Conservation (phyloP, 2,888 invertebrate species). For the Ichneumoninae sp. region DNA sequence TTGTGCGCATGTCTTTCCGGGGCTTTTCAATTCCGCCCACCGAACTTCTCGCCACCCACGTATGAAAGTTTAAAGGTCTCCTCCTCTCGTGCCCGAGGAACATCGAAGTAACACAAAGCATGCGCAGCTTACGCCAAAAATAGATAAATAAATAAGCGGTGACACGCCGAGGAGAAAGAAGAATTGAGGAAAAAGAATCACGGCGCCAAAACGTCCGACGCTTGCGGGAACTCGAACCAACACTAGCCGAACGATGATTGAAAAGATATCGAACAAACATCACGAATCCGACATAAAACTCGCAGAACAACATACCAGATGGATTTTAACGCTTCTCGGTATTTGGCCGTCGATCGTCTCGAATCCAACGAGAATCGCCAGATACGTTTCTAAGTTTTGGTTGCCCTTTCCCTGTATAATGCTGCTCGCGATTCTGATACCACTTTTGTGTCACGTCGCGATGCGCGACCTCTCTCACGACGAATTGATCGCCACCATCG, state of each 20-base stretch:
- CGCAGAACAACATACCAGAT: slow-evolving; percentile 49
- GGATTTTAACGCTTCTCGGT: slow-evolving; percentile 55
- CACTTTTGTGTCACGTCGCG: too few relatives aligned
- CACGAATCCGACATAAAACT: slow-evolving; percentile 29
- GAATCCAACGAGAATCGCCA: slow-evolving; percentile 38
- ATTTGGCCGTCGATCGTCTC: slow-evolving; percentile 57
- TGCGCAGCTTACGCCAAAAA: neutral
- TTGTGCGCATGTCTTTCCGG: slow-evolving; percentile 1
- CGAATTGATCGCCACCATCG: slow-evolving; percentile 38
- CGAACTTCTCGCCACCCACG: neutral
- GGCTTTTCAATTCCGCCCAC: neutral
- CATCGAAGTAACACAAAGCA: neutral
- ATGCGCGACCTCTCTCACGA: slow-evolving; percentile 22
- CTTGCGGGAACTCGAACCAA: neutral
- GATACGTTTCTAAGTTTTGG: slow-evolving; percentile 23
- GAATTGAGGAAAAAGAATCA: neutral
- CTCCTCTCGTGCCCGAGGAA: neutral
- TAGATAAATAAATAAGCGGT: neutral
- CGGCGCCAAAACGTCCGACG: neutral
- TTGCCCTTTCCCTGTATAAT: slow-evolving; percentile 36
- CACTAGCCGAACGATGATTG: too few relatives aligned
- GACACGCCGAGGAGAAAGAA: neutral
- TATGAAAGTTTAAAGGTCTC: neutral
- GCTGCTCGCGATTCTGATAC: too few relatives aligned
- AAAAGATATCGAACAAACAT: slow-evolving; percentile 34